phyloP scores from a whole-genome alignment of 2,888 invertebrate species.

The Clivina fossor region DNA sequence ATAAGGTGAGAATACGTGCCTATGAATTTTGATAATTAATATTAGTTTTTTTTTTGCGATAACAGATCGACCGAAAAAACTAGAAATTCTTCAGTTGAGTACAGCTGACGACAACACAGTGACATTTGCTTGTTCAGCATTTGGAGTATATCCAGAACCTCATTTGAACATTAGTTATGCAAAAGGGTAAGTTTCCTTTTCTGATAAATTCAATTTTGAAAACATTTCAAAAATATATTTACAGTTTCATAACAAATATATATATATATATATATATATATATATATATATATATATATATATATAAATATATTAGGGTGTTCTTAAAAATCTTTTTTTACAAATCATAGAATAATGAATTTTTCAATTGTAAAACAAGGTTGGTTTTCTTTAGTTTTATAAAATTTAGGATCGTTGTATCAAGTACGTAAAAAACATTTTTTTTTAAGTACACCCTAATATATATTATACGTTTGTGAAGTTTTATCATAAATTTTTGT shows the following conservation, averaged over 20 bases:
- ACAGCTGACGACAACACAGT: slow-evolving; percentile 43
- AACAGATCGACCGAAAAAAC: slow-evolving; percentile 13
- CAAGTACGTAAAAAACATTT: too few relatives aligned
- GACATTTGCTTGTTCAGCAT: slow-evolving; percentile 60
- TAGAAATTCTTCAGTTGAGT: slow-evolving; percentile 5
- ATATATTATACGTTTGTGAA: too few relatives aligned
- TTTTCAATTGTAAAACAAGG: too few relatives aligned
- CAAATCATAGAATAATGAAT: too few relatives aligned
- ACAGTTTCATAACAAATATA: neutral
- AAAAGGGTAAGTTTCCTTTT: slow-evolving; percentile 47
- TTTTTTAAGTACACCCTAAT: too few relatives aligned
- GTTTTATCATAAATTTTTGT: slow-evolving; percentile 33
- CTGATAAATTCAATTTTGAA: slow-evolving; percentile 13
- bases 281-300: too few relatives aligned
- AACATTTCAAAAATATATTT: neutral
- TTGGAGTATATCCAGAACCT: slow-evolving; percentile 61
- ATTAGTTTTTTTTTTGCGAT: neutral
- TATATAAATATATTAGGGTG: too few relatives aligned
- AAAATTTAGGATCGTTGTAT: too few relatives aligned
- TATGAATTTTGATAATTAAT: neutral
- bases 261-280: neutral
- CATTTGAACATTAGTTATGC: slow-evolving; percentile 49
- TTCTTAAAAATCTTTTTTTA: too few relatives aligned
- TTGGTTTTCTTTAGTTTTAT: too few relatives aligned
- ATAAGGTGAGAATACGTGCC: too few relatives aligned